phyloP scores from a whole-genome alignment of 2,797 vertebrate species.

The Lepidocolaptes lacrymiger region DNA sequence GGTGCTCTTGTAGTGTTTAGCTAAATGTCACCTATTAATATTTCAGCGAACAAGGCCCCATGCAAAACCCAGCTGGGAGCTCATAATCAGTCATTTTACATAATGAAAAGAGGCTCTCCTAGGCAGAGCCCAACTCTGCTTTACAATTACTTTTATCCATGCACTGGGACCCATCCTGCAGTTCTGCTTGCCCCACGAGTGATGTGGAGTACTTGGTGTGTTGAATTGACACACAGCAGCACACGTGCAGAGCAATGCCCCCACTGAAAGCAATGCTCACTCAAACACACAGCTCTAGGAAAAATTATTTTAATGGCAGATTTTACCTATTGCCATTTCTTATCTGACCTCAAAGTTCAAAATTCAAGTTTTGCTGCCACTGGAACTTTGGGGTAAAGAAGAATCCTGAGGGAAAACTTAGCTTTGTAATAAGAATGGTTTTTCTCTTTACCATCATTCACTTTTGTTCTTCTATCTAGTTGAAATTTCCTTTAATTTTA shows the following conservation, averaged over 20 bases:
- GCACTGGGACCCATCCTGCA: not conserved
- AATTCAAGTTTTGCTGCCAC: not conserved
- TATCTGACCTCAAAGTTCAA: not conserved
- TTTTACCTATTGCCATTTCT: not conserved
- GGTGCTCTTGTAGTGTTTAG: constrained; percentile 2
- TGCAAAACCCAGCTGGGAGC: constrained; percentile 36
- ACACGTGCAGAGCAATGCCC: not conserved
- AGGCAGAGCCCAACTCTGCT: not conserved
- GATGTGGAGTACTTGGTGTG: not conserved
- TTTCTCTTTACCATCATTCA: not conserved
- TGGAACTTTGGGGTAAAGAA: not conserved
- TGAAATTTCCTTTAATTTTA: not conserved
- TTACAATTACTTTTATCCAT: not conserved
- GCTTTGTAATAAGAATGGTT: not conserved
- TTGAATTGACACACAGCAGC: not conserved
- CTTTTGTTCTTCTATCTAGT: not conserved
- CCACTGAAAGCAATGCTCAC: not conserved
- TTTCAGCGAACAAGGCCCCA: constrained; percentile 33
- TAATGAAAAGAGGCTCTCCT: not conserved
- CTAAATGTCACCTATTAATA: constrained; percentile 50
- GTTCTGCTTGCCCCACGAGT: not conserved
- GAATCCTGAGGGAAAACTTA: not conserved
- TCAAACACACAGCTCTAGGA: not conserved
- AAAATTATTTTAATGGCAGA: not conserved
- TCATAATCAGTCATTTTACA: constrained; percentile 11